A percentile compares a stretch with the other conserved stretches of the same genome.
Conservation (phyloP, 2,888 invertebrate genomes). For the Pammene aurita region DNA sequence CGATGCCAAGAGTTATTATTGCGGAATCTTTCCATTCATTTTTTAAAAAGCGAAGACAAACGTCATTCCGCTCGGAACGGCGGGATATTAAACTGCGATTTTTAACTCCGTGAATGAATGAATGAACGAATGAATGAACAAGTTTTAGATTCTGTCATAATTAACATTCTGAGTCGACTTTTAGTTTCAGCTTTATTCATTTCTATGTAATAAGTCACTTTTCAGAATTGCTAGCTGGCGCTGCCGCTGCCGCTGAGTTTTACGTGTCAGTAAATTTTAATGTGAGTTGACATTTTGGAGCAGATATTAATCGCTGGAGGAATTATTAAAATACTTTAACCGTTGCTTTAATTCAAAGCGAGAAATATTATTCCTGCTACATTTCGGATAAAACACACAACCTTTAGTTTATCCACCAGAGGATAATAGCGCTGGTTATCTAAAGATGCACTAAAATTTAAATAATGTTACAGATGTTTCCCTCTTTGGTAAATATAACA, state of each 20-base stretch:
- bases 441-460: too few species aligned
- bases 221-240: neutral
- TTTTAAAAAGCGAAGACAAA: conserved; percentile 52
- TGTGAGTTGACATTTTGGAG: too few species aligned
- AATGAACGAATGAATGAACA: conserved; percentile 26
- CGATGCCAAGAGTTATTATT: conserved; percentile 48
- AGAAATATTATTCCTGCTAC: too few species aligned
- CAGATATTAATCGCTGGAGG: too few species aligned
- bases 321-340: too few species aligned
- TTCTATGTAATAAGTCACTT: neutral
- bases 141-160: conserved; percentile 33
- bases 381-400: too few species aligned
- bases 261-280: neutral
- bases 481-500: too few species aligned
- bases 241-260: too few species aligned
- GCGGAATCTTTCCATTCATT: conserved; percentile 50
- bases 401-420: too few species aligned
- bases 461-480: too few species aligned
- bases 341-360: too few species aligned
- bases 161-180: conserved; percentile 13
- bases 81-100: conserved; percentile 58
- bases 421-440: too few species aligned
- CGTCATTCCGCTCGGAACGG: conserved; percentile 49
- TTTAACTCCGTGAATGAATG: conserved; percentile 42
- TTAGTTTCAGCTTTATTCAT: conserved; percentile 13